These are phyloP conservation scores for Luscinia megarhynchos DNA, from an alignment of 2,797 vertebrate genomes.

Conservation along the genomic window DNA sequence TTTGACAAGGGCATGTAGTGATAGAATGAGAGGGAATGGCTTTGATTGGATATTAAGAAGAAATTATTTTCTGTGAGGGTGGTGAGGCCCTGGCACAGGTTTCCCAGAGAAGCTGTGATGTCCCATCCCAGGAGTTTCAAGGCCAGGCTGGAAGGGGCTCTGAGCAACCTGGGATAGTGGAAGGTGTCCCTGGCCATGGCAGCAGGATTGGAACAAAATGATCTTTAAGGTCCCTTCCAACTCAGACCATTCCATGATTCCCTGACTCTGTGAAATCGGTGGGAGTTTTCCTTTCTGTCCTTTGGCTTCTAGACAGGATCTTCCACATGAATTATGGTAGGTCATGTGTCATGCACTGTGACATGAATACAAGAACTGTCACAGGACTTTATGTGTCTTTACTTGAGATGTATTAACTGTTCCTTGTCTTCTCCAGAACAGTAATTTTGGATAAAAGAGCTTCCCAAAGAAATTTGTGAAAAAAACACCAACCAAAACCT, in stretches of 20 bases:
- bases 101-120: background rate
- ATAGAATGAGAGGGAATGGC: background rate
- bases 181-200: background rate
- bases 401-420: background rate
- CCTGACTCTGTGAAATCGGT: background rate
- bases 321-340: background rate
- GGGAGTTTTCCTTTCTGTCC: background rate
- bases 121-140: background rate
- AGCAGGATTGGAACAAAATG: background rate
- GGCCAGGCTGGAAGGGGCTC: background rate
- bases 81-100: background rate
- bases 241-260: background rate
- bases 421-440: background rate
- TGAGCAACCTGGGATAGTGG: background rate
- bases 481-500: background rate
- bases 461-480: background rate
- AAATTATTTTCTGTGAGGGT: background rate
- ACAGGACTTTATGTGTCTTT: background rate
- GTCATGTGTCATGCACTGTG: background rate
- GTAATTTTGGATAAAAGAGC: background rate
- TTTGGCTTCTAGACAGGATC: background rate
- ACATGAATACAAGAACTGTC: background rate
- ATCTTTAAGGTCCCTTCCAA: background rate
- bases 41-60: background rate
- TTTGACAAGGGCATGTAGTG: background rate